Percentiles rank a stretch among this genome's conserved stretches.
Conservation (phyloP, 2,888 invertebrate genomes). For the Timandra comae region DNA sequence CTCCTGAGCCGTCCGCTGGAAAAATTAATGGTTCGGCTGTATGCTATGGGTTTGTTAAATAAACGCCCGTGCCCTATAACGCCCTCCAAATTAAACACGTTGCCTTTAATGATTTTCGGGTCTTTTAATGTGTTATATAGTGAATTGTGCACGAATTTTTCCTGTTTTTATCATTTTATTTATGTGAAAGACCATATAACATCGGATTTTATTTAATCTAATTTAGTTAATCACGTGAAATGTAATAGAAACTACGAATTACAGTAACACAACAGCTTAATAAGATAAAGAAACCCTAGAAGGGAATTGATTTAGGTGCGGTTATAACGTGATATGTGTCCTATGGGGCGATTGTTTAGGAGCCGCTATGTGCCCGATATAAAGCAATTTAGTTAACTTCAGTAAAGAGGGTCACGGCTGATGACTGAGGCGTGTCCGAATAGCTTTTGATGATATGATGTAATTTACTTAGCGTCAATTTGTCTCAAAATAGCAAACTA, state of each 20-base stretch:
- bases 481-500: too few species aligned
- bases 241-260: too few species aligned
- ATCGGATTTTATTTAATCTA: too few species aligned
- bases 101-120: constrained; percentile 25
- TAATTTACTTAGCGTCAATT: too few species aligned
- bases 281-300: too few species aligned
- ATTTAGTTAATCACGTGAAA: too few species aligned
- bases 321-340: constrained; percentile 16
- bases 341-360: constrained; percentile 18
- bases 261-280: too few species aligned
- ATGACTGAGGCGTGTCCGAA: constrained; percentile 5
- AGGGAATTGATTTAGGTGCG: too few species aligned
- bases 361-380: constrained; percentile 24
- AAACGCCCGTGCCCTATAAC: constrained; percentile 24
- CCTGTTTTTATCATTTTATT: background rate
- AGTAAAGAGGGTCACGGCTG: constrained; percentile 16
- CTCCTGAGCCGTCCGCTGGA: constrained; percentile 43
- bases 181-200: too few species aligned
- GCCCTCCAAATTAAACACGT: constrained; percentile 33
- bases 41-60: constrained; percentile 34
- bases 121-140: constrained; percentile 5
- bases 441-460: constrained; percentile 6
- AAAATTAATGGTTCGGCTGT: constrained; percentile 50
- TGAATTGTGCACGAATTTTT: constrained; percentile 5
- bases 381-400: constrained; percentile 25